phyloP scores from a whole-genome alignment of 2,113 vertebrate species.

The Chamaetylas fuelleborni region DNA sequence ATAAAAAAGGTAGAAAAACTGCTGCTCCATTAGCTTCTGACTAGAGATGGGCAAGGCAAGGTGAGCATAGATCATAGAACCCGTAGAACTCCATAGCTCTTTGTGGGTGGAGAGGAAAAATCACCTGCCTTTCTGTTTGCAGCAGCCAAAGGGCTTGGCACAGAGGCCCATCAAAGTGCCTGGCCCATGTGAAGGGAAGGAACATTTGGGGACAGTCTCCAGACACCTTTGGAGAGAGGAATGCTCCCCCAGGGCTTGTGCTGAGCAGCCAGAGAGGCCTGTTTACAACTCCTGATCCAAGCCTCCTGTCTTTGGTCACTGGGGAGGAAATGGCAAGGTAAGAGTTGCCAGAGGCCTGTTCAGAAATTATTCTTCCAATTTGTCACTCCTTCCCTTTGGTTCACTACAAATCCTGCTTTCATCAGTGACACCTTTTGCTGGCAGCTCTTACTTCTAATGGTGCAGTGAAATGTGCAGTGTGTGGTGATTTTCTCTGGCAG shows the following conservation, averaged over 20 bases:
- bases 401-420: background rate
- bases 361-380: background rate
- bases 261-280: background rate
- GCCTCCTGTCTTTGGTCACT: background rate
- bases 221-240: background rate
- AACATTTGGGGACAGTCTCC: background rate
- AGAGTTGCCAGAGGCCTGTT: background rate
- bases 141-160: background rate
- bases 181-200: background rate
- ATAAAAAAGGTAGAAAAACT: background rate
- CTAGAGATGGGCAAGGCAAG: background rate
- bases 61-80: background rate
- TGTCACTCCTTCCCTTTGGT: background rate
- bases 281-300: background rate
- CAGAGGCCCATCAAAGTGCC: background rate
- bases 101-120: rapidly evolving
- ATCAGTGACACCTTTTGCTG: background rate
- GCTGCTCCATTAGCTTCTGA: background rate
- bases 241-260: background rate
- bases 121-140: background rate
- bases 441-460: background rate
- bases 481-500: background rate
- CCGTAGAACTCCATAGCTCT: background rate
- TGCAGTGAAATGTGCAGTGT: background rate
- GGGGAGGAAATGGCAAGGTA: background rate